Percentiles rank a stretch among this genome's conserved stretches.
phyloP scores from a whole-genome alignment of 2,888 invertebrate species.

The Meghimatium bilineatum region DNA sequence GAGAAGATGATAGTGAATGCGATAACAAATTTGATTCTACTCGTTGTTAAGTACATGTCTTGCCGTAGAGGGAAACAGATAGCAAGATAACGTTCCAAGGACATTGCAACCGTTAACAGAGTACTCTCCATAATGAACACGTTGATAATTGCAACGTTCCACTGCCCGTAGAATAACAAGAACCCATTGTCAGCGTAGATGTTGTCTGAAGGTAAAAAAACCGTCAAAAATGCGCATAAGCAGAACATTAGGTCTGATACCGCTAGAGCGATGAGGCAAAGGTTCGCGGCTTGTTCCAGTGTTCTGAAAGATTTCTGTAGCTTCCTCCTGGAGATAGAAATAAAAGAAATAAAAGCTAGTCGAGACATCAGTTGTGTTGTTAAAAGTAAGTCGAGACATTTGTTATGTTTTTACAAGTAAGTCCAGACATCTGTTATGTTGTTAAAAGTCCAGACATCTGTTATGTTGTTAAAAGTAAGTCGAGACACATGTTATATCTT shows the following conservation, averaged over 20 bases:
- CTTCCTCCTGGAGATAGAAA: slow-evolving; percentile 55
- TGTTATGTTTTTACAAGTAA: too few species aligned
- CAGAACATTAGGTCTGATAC: slow-evolving; percentile 83
- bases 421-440: too few species aligned
- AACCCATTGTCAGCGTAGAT: slow-evolving; percentile 81
- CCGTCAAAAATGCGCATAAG: slow-evolving; percentile 80
- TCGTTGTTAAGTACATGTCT: slow-evolving; percentile 82
- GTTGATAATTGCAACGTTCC: slow-evolving; percentile 70
- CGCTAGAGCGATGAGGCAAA: slow-evolving; percentile 86
- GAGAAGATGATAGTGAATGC: slow-evolving; percentile 83
- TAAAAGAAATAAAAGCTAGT: too few species aligned
- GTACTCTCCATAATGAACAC: slow-evolving; percentile 83
- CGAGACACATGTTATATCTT: too few species aligned
- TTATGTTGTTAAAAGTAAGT: too few species aligned
- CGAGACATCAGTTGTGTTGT: too few species aligned
- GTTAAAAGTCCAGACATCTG: too few species aligned
- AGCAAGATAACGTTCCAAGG: slow-evolving; percentile 85
- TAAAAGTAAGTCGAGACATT: too few species aligned
- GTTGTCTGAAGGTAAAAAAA: slow-evolving; percentile 65
- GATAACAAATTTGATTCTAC: slow-evolving; percentile 81
- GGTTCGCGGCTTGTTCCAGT: slow-evolving; percentile 88
- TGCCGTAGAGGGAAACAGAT: slow-evolving; percentile 85
- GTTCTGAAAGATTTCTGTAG: slow-evolving; percentile 79
- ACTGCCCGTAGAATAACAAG: slow-evolving; percentile 68
- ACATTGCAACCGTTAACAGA: slow-evolving; percentile 85